Evolutionary conservation across 2,888 invertebrate genomes (phyloP).

Genomic region (Cheilosia grossa): DNA sequence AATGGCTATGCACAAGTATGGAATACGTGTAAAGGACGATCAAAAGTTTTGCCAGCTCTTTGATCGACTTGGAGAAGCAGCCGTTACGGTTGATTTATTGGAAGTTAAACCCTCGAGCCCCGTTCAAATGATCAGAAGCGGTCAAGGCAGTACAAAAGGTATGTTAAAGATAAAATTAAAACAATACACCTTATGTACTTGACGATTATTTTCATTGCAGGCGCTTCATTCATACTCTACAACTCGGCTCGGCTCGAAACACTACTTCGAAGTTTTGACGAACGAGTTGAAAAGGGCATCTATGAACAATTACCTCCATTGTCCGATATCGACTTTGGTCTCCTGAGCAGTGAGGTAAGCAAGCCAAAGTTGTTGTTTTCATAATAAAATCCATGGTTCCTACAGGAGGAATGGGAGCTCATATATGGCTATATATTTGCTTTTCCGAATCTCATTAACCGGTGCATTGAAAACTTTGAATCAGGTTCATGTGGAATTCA

Average conservation of each 20-base stretch:
- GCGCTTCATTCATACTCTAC: slow-evolving; percentile 90
- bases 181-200: not conserved
- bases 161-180: not conserved
- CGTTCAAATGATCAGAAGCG: slow-evolving; percentile 84
- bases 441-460: slow-evolving; percentile 86
- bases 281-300: slow-evolving; percentile 84
- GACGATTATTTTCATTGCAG: slow-evolving; percentile 81
- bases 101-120: slow-evolving; percentile 86
- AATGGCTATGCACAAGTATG: slow-evolving; percentile 88
- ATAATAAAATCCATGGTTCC: slow-evolving; percentile 77
- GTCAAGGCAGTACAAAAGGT: slow-evolving; percentile 80
- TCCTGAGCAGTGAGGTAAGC: slow-evolving; percentile 87
- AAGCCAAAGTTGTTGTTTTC: not conserved
- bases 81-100: slow-evolving; percentile 87
- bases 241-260: slow-evolving; percentile 90
- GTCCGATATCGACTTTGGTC: slow-evolving; percentile 85
- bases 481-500: slow-evolving; percentile 86
- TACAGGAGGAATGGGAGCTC: slow-evolving; percentile 91
- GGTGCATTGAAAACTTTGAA: slow-evolving; percentile 84
- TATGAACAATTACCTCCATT: slow-evolving; percentile 87
- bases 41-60: slow-evolving; percentile 85
- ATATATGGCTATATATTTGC: slow-evolving; percentile 87
- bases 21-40: slow-evolving; percentile 84
- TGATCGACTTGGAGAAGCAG: slow-evolving; percentile 86
- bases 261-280: slow-evolving; percentile 86